phyloP scores from a whole-genome alignment of 2,797 vertebrate species.

The Morelia viridis region DNA sequence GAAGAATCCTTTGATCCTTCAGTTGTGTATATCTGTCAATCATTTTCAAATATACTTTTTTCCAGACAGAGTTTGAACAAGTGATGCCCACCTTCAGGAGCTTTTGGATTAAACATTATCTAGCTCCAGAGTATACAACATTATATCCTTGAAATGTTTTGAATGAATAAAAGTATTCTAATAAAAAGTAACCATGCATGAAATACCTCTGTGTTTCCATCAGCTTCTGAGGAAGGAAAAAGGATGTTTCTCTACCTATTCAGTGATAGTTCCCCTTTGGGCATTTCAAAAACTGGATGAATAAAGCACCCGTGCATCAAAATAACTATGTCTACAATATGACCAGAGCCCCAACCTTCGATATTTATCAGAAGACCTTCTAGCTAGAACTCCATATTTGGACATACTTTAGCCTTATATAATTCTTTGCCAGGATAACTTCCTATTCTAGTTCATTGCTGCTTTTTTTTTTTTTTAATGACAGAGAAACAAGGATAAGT shows the following conservation, averaged over 20 bases:
- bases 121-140: background rate
- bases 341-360: background rate
- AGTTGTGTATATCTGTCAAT: background rate
- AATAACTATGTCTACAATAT: background rate
- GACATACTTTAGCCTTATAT: background rate
- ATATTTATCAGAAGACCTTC: background rate
- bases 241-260: background rate
- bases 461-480: background rate
- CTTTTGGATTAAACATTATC: background rate
- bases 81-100: background rate
- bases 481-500: background rate
- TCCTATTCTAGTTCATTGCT: background rate
- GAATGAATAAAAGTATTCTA: background rate
- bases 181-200: background rate
- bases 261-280: background rate
- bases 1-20: background rate
- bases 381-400: no score
- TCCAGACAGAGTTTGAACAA: background rate
- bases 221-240: background rate
- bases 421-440: background rate
- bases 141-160: background rate
- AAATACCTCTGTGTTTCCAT: background rate
- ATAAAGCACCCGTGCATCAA: background rate
- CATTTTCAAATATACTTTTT: background rate
- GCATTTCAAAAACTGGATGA: background rate